Base-by-base conservation (phyloP, 2,113 vertebrate genomes). In the Trachemys scripta region DNA sequence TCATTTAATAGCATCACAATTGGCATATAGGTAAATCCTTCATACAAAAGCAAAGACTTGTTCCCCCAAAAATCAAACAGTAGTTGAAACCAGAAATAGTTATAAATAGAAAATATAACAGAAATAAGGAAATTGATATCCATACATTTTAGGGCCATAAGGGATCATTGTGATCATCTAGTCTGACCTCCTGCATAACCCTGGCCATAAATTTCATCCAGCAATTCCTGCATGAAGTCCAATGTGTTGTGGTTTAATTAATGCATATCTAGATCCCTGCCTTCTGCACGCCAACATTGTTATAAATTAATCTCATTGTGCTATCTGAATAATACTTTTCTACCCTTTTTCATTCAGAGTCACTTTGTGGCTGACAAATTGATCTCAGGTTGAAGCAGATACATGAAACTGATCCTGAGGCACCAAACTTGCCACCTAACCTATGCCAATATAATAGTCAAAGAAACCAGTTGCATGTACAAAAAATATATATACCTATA, bases 391-490 rank as follows among this genome's bases (percentile, higher is more conserved):
- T 0, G 1, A 3, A 79, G 27, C 31, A 78, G 6, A 42, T 22
- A 84, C 0, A 89, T 47, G 65, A 13, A 92, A 80, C 31, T 45
- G 51, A 90, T 5, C 57, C 45, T 3, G 29, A 90, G 85, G 14
- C 3, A 93, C 29, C 29, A 62, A 62, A 62, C 1, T 92, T 53
- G 91, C 69, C 50, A 87, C 17, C 10, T 85, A 65, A 91, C 51
- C 25, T 49, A 92, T 16, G 42, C 49, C 56, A 51, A 42, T 4
- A 9, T 35, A 88, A 62, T 13, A 53, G 12, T 2, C 65, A 25
- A 94, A 93, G 57, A 20, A 96, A 90, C 65, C 72, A 84, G 56
- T 80, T 93, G 19, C 75, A 85, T 8, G 17, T 27, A 72, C n/a
- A 72, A 38, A 38, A 72, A 53, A 25, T 42, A 54, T 38, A 86